These are phyloP conservation scores for Peromyscus attwateri DNA, from an alignment of 2,797 vertebrate species.

Conservation along the genomic window DNA sequence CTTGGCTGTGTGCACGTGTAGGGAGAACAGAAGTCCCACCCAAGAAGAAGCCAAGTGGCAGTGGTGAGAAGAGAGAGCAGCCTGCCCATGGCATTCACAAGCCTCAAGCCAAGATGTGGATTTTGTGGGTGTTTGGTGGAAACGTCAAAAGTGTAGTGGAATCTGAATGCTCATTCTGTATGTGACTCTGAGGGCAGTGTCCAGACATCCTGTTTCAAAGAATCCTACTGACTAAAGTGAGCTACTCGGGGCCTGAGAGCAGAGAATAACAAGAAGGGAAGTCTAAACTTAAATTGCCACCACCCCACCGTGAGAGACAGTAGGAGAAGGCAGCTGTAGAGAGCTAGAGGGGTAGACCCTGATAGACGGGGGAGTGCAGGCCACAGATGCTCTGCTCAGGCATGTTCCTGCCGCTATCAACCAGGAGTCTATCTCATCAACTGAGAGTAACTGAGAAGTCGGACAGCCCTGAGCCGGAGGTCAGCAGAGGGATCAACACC, in stretches of 20 bases:
- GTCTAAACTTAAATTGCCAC: neutral
- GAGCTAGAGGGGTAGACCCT: neutral
- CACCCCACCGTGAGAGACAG: neutral
- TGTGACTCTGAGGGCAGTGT: neutral
- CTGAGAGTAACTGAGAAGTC: neutral
- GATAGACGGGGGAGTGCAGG: neutral
- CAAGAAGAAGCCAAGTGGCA: neutral
- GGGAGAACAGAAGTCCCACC: neutral
- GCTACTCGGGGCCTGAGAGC: neutral
- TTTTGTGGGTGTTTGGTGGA: neutral
- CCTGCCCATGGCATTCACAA: neutral
- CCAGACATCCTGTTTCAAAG: neutral
- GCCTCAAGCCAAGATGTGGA: neutral
- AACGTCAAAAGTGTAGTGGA: neutral
- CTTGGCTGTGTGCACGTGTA: neutral
- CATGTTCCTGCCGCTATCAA: neutral
- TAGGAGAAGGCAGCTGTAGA: neutral
- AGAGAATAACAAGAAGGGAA: neutral
- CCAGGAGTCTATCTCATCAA: neutral
- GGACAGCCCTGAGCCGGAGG: neutral
- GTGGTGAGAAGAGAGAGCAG: neutral
- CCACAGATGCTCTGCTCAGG: neutral
- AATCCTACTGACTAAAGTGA: neutral
- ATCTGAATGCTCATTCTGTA: neutral
- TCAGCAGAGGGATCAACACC: neutral